Conservation (phyloP, 2,113 vertebrate genomes). For the Pollimyrus isidori region DNA sequence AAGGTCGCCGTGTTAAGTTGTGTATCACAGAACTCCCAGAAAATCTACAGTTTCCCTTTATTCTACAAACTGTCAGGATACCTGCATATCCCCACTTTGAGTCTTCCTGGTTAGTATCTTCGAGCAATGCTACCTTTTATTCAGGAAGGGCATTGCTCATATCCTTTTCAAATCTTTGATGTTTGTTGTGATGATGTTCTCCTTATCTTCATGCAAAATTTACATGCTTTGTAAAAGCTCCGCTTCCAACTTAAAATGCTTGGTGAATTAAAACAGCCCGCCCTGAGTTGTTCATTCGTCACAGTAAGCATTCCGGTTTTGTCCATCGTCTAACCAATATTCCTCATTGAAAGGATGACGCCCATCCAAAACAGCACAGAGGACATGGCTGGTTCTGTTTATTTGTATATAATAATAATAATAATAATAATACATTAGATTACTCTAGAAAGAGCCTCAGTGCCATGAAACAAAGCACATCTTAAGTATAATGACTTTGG, state of each 20-base stretch:
- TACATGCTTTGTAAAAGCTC: not conserved
- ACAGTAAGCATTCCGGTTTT: not conserved
- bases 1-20: too few relatives aligned
- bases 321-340: not conserved
- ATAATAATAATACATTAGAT: not conserved
- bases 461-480: not conserved
- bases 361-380: not conserved
- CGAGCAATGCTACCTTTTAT: not conserved
- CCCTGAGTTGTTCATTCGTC: not conserved
- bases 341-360: not conserved
- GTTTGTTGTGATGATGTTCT: not conserved
- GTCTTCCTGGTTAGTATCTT: not conserved
- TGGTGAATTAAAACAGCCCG: not conserved
- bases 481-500: not conserved
- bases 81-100: not conserved
- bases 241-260: not conserved
- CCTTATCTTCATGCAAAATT: not conserved
- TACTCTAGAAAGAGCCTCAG: not conserved
- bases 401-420: not conserved
- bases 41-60: not conserved
- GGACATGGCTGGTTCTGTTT: not conserved
- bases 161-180: not conserved
- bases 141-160: not conserved
- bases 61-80: not conserved
- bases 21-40: too few relatives aligned